Conservation (phyloP, 2,113 vertebrate genomes). For the Sciurus niger region DNA sequence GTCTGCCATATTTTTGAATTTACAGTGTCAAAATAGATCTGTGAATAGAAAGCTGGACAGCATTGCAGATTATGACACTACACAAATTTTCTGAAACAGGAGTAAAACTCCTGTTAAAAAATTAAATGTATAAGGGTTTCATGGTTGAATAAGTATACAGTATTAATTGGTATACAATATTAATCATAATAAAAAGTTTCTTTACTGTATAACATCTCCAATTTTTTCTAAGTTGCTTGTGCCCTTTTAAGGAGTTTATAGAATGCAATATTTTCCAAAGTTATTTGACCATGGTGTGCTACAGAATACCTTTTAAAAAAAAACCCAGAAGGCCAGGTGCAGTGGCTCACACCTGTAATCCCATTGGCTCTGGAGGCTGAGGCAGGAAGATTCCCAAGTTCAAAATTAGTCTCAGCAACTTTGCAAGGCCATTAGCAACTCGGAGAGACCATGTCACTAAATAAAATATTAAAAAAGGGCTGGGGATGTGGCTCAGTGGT, state of each 20-base stretch:
- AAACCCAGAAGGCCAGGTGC: too few relatives aligned
- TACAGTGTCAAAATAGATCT: not conserved
- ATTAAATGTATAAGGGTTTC: not conserved
- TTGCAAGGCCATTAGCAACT: too few relatives aligned
- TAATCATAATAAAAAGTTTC: not conserved
- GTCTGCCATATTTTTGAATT: not conserved
- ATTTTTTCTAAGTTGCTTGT: not conserved
- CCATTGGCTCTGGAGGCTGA: too few relatives aligned
- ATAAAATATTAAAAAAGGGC: too few relatives aligned
- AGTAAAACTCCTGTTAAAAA: not conserved
- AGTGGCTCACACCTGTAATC: too few relatives aligned
- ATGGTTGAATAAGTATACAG: not conserved
- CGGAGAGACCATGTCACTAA: too few relatives aligned
- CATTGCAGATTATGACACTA: not conserved
- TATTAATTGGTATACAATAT: not conserved
- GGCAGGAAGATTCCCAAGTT: too few relatives aligned
- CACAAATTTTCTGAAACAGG: slow-evolving; percentile 3
- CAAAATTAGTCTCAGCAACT: too few relatives aligned
- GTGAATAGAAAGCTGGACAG: not conserved
- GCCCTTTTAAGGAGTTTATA: slow-evolving; percentile 8
- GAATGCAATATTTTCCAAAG: not conserved
- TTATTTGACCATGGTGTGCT: not conserved
- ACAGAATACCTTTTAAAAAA: not conserved
- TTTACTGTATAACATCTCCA: not conserved
- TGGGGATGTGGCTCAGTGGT: too few relatives aligned